phyloP scores from a whole-genome alignment of 53 echinoderm and acorn worm species.

The Holothuria leucospilota region DNA sequence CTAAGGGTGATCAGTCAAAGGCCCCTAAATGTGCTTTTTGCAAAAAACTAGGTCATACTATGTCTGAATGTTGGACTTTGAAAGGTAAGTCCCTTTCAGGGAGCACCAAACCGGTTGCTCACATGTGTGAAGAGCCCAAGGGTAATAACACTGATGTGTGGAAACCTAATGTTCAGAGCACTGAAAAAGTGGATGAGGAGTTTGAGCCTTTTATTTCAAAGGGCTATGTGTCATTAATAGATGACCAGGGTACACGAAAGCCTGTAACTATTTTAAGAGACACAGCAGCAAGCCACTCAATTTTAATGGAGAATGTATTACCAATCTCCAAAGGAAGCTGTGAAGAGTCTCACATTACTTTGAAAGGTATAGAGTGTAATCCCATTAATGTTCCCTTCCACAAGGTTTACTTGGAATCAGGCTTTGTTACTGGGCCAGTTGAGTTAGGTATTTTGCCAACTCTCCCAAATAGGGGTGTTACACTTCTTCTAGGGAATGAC shows the following conservation, averaged over 20 bases:
- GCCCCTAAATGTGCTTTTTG: too few relatives aligned
- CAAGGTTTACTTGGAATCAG: not conserved
- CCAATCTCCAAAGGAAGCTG: not conserved
- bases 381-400: not conserved
- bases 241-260: not conserved
- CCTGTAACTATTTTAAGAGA: slow-evolving; percentile 26
- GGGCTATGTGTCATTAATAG: slow-evolving; percentile 5
- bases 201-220: too few relatives aligned
- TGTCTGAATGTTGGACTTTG: too few relatives aligned
- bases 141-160: too few relatives aligned
- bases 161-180: too few relatives aligned
- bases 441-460: not conserved
- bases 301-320: not conserved
- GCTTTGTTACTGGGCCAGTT: not conserved
- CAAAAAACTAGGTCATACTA: too few relatives aligned
- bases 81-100: too few relatives aligned
- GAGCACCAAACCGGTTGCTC: too few relatives aligned
- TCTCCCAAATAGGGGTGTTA: not conserved
- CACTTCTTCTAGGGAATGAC: too few relatives aligned
- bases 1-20: too few relatives aligned
- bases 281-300: not conserved
- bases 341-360: not conserved
- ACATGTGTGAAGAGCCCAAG: too few relatives aligned
- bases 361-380: not conserved
- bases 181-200: too few relatives aligned